Evolutionary conservation across 2,888 invertebrate species (phyloP).

Genomic region (Peribatodes rhomboidaria): DNA sequence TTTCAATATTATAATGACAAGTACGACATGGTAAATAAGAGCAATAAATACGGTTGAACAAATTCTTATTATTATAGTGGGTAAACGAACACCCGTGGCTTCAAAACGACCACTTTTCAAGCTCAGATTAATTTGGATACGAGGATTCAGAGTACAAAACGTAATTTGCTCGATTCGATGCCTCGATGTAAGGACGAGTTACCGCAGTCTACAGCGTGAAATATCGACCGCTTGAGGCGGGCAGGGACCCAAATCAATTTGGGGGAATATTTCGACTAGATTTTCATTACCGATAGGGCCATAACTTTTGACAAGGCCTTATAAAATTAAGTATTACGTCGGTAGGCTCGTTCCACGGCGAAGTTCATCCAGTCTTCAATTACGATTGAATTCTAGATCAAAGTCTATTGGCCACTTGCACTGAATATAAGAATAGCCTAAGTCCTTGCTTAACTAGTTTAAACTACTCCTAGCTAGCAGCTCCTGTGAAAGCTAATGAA

Average conservation of each 20-base stretch:
- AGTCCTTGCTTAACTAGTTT: no score
- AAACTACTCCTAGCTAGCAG: no score
- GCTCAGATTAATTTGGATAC: slow-evolving; percentile 1
- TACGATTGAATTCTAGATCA: not conserved
- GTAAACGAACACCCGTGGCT: not conserved
- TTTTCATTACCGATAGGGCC: slow-evolving; percentile 33
- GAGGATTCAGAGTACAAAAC: not conserved
- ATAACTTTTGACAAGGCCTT: slow-evolving; percentile 32
- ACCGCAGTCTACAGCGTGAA: slow-evolving; percentile 20
- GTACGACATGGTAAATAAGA: no score
- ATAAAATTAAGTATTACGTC: slow-evolving; percentile 24
- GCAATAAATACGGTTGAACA: no score
- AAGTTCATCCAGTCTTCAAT: slow-evolving; percentile 10
- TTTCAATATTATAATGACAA: no score
- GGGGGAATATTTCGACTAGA: slow-evolving; percentile 27
- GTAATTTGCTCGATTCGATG: slow-evolving; percentile 6
- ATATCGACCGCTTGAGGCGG: slow-evolving; percentile 15
- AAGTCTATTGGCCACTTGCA: no score
- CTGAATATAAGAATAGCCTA: no score
- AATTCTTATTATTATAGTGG: no score
- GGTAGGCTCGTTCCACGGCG: slow-evolving; percentile 5
- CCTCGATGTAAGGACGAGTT: slow-evolving; percentile 3
- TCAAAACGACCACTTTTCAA: not conserved
- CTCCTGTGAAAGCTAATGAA: no score
- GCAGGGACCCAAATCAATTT: slow-evolving; percentile 27